Evolutionary conservation across 2,113 vertebrate genomes (phyloP).

Genomic region (Oreochromis spilurus): DNA sequence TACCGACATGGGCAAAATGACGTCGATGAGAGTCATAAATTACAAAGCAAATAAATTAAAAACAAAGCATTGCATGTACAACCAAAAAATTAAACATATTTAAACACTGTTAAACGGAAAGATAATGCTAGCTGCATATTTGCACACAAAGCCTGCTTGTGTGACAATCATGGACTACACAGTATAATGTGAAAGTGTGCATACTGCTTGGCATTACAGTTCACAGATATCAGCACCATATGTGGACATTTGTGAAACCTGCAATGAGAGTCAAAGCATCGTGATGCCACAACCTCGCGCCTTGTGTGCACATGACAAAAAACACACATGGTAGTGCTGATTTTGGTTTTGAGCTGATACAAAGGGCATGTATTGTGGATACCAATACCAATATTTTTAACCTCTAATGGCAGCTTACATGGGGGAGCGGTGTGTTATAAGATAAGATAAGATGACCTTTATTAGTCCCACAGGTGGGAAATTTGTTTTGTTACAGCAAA

Average conservation of each 20-base stretch:
- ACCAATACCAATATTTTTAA: too few species aligned
- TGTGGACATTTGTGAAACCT: not conserved
- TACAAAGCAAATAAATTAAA: too few species aligned
- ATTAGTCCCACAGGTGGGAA: too few species aligned
- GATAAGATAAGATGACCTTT: too few species aligned
- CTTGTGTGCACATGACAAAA: not conserved
- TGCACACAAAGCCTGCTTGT: not conserved
- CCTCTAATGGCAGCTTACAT: not conserved
- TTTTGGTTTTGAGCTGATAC: not conserved
- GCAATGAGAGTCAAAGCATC: not conserved
- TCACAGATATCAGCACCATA: not conserved
- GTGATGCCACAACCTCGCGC: not conserved
- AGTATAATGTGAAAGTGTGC: not conserved
- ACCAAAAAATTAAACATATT: not conserved
- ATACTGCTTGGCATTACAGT: not conserved
- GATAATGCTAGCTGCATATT: not conserved
- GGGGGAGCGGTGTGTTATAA: not conserved
- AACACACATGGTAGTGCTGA: not conserved
- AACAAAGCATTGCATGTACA: not conserved
- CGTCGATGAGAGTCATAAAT: too few species aligned
- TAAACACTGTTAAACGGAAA: not conserved
- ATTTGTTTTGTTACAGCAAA: too few species aligned
- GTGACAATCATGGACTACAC: not conserved
- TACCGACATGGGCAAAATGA: too few species aligned
- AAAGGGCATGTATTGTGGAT: not conserved